phyloP scores from a whole-genome alignment of 2,888 invertebrate species.

The Malthinus seriepunctatus region DNA sequence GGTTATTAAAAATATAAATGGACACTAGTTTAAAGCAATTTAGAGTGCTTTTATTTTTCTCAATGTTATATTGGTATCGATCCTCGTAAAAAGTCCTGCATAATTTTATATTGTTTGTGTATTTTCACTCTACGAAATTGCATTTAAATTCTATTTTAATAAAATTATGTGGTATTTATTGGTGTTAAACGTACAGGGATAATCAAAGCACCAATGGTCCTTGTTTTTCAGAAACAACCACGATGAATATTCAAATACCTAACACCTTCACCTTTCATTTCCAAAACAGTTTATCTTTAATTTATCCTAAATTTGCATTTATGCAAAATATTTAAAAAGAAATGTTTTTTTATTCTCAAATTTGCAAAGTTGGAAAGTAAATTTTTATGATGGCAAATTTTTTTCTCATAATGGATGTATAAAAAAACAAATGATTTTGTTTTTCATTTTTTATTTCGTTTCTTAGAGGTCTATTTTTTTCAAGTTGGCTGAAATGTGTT shows the following conservation, averaged over 20 bases:
- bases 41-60: too few relatives aligned
- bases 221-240: constrained; percentile 30
- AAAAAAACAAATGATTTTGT: not conserved
- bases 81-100: too few relatives aligned
- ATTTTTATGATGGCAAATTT: constrained; percentile 11
- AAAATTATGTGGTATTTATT: too few relatives aligned
- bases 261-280: constrained; percentile 16
- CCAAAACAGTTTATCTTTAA: constrained; percentile 18
- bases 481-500: constrained; percentile 25
- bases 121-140: too few relatives aligned
- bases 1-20: too few relatives aligned
- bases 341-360: constrained; percentile 17
- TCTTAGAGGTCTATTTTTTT: constrained; percentile 6
- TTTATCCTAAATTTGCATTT: constrained; percentile 28
- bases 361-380: constrained; percentile 17
- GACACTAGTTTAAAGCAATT: too few relatives aligned
- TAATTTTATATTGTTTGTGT: too few relatives aligned
- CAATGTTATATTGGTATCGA: too few relatives aligned
- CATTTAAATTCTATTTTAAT: too few relatives aligned
- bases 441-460: constrained; percentile 8
- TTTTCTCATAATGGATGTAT: constrained; percentile 19
- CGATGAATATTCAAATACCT: constrained; percentile 28
- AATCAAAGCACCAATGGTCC: constrained; percentile 20
- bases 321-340: constrained; percentile 22
- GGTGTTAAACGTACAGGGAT: not conserved